Percentiles rank a stretch among this genome's conserved stretches.
Evolutionary conservation across 2,797 vertebrate genomes (phyloP).

Genomic region (Halcyon chelicuti): DNA sequence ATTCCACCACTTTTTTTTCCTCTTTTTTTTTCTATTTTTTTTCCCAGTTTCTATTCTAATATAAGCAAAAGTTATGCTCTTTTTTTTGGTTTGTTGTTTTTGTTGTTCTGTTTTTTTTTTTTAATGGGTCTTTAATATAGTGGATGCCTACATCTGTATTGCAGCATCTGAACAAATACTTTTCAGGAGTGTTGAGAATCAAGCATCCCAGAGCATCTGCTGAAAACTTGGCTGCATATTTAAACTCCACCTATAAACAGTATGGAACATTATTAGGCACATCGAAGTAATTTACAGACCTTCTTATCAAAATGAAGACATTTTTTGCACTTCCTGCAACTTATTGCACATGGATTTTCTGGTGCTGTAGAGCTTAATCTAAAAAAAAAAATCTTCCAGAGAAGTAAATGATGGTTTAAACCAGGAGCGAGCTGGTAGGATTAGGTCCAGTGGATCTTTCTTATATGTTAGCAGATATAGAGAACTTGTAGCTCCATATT

Average conservation of each 20-base stretch:
- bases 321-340: neutral
- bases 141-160: neutral
- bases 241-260: neutral
- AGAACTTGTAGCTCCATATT: neutral
- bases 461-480: neutral
- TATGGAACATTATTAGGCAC: neutral
- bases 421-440: neutral
- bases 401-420: neutral
- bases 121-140: neutral
- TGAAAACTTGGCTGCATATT: neutral
- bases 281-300: neutral
- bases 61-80: neutral
- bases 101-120: neutral
- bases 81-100: neutral
- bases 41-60: neutral
- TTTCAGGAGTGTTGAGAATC: neutral
- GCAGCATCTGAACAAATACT: neutral
- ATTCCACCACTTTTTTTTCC: neutral
- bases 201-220: neutral
- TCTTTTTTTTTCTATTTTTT: neutral
- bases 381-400: neutral
- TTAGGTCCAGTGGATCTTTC: neutral
- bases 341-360: neutral
- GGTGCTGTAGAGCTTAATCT: neutral
- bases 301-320: neutral